Conservation (phyloP, 2,888 invertebrate species). For the Cyrtodaria siliqua region DNA sequence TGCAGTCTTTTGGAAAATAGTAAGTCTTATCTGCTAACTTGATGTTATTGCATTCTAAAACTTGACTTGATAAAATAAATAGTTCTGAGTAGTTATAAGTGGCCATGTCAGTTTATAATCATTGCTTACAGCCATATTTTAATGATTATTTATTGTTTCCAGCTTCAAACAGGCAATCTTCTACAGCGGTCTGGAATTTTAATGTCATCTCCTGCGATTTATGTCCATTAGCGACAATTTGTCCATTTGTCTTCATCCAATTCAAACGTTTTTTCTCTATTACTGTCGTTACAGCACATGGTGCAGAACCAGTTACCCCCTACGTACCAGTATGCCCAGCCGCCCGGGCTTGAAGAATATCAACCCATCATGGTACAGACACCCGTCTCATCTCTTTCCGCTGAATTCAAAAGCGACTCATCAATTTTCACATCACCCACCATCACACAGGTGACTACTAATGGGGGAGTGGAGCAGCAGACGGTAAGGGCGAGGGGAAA, state of each 20-base stretch:
- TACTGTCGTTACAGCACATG: constrained; percentile 92
- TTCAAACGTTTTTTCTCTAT: too few relatives aligned
- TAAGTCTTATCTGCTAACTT: too few relatives aligned
- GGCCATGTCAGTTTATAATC: constrained; percentile 41
- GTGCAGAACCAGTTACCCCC: constrained; percentile 94
- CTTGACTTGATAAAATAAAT: too few relatives aligned
- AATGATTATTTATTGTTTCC: background rate
- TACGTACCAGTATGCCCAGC: constrained; percentile 85
- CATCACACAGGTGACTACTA: constrained; percentile 85
- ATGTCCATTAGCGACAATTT: too few relatives aligned
- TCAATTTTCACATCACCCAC: constrained; percentile 76
- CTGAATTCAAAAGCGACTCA: constrained; percentile 73
- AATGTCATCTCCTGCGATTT: too few relatives aligned
- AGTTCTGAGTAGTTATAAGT: constrained; percentile 10
- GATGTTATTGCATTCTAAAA: too few relatives aligned
- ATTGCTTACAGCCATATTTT: background rate
- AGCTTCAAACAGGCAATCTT: background rate
- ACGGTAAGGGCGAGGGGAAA: constrained; percentile 86
- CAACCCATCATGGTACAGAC: constrained; percentile 79
- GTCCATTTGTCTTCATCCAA: too few relatives aligned
- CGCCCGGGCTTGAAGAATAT: constrained; percentile 80
- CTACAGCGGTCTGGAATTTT: background rate
- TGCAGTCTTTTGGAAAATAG: too few relatives aligned
- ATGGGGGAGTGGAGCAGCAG: constrained; percentile 89
- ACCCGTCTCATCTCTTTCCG: constrained; percentile 72